A percentile compares a stretch with the other conserved stretches of the same genome.
phyloP scores from a whole-genome alignment of 2,797 vertebrate genomes.

The Enteromius afrohamiltoni region DNA sequence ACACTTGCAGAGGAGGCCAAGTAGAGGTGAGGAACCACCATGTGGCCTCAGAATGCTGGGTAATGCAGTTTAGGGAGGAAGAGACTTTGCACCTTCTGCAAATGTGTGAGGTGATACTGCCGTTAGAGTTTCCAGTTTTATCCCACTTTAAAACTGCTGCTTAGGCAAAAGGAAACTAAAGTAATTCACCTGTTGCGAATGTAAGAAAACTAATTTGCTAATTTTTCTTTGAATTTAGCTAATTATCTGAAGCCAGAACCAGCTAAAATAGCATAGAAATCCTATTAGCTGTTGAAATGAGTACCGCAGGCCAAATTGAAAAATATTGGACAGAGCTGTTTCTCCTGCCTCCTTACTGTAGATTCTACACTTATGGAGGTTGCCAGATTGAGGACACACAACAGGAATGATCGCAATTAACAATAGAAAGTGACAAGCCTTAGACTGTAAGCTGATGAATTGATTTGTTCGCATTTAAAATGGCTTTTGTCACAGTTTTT shows the following conservation, averaged over 20 bases:
- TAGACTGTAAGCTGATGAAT: neutral
- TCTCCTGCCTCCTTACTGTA: neutral
- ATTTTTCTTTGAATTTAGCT: neutral
- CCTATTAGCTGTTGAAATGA: neutral
- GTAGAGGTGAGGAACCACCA: slow-evolving; percentile 39
- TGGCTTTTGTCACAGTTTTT: neutral
- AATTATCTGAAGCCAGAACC: too few relatives aligned
- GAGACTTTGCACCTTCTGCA: slow-evolving; percentile 30
- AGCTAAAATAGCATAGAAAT: too few relatives aligned
- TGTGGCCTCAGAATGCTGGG: slow-evolving; percentile 38
- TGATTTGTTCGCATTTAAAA: neutral
- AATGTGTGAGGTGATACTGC: slow-evolving; percentile 38
- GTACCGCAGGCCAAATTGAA: neutral
- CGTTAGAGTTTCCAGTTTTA: slow-evolving; percentile 9
- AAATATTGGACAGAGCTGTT: neutral
- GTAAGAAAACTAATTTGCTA: neutral
- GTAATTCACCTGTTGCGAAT: slow-evolving; percentile 19
- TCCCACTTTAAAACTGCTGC: slow-evolving; percentile 14
- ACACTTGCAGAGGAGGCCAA: slow-evolving; percentile 20
- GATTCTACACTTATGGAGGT: neutral
- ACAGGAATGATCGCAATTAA: neutral
- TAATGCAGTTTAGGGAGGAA: slow-evolving; percentile 30
- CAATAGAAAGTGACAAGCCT: neutral
- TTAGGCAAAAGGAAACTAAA: neutral
- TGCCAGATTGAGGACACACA: neutral